Percentiles rank a stretch among this genome's conserved stretches.
phyloP scores from a whole-genome alignment of 2,797 vertebrate genomes.

The Streptopelia turtur region DNA sequence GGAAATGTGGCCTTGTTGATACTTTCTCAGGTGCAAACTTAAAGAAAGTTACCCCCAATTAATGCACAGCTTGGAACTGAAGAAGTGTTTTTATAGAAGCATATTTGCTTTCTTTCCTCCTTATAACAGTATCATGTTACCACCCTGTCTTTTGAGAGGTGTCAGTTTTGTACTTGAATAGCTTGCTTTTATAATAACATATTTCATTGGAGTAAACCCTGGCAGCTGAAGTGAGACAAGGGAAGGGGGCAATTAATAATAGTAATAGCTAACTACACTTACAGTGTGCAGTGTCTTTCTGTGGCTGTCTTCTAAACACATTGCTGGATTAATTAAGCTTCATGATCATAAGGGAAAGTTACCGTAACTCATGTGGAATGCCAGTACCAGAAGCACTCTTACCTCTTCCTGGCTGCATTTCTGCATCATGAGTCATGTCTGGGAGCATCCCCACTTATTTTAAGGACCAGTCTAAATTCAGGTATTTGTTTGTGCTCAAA shows the following conservation, averaged over 20 bases:
- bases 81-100: neutral
- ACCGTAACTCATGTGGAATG: neutral
- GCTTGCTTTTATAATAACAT: neutral
- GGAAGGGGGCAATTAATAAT: neutral
- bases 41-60: neutral
- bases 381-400: neutral
- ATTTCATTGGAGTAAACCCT: neutral
- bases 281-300: neutral
- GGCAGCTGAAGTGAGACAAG: neutral
- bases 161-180: neutral
- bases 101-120: neutral
- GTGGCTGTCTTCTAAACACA: neutral
- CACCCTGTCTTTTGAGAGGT: neutral
- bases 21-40: neutral
- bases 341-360: neutral
- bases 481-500: neutral
- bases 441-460: neutral
- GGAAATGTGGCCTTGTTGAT: neutral
- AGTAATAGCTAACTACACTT: neutral
- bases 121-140: neutral
- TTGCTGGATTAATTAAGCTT: neutral
- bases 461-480: neutral
- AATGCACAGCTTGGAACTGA: neutral
- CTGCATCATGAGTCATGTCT: neutral
- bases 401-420: neutral